A percentile compares a stretch with the other conserved stretches of the same genome.
Conservation (phyloP, 1,140 invertebrate species). For the Drosophila tsacasi region DNA sequence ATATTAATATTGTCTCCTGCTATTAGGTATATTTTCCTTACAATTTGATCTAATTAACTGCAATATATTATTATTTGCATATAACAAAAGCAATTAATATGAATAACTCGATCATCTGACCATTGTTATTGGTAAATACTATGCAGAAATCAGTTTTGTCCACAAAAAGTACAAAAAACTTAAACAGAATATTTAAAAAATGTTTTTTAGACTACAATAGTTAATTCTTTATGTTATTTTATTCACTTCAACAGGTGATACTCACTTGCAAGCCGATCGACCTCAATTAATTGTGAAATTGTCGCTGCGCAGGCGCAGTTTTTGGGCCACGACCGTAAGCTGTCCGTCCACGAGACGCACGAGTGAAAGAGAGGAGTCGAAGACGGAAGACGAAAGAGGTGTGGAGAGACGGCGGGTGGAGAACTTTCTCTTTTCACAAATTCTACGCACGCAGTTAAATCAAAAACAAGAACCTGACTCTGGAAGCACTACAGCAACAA, state of each 20-base stretch:
- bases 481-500: constrained; percentile 1
- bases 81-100: neutral
- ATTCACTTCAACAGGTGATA: constrained; percentile 1
- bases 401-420: constrained; percentile 15
- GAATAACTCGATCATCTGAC: neutral
- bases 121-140: neutral
- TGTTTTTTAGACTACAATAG: neutral
- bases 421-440: constrained; percentile 83
- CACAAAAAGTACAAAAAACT: neutral
- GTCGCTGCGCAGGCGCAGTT: constrained; percentile 53
- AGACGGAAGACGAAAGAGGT: constrained; percentile 6
- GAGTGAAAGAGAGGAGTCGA: neutral
- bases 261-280: constrained; percentile 15
- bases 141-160: neutral
- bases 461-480: constrained; percentile 28
- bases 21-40: neutral
- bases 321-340: constrained; percentile 26
- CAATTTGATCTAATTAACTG: neutral
- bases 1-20: neutral
- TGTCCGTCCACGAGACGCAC: neutral
- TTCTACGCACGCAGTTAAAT: constrained; percentile 65
- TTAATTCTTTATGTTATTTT: neutral
- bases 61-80: neutral
- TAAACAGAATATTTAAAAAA: neutral
- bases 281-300: constrained; percentile 43